A percentile compares a stretch with the other conserved stretches of the same genome.
Evolutionary conservation across 1,140 invertebrate genomes (phyloP).

Genomic region (Gonatopus flavifemur): DNA sequence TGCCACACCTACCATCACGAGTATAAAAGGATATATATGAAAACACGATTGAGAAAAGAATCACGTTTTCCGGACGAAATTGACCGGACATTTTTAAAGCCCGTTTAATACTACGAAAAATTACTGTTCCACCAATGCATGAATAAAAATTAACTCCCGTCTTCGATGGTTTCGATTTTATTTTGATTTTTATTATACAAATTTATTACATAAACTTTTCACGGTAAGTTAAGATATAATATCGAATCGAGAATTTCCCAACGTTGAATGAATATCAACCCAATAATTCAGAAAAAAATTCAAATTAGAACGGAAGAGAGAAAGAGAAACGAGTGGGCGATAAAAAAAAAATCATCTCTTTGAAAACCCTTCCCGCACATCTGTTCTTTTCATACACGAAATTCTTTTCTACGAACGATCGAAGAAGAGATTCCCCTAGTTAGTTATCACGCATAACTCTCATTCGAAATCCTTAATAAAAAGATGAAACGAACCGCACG

Average conservation of each 20-base stretch:
- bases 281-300: no score
- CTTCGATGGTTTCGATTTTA: slow-evolving; percentile 9
- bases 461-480: not conserved
- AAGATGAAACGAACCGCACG: not conserved
- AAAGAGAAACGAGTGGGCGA: no score
- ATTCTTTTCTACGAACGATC: no score
- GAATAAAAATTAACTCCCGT: slow-evolving; percentile 57
- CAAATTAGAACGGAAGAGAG: no score
- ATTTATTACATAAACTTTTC: not conserved
- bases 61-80: slow-evolving; percentile 55
- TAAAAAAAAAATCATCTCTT: no score
- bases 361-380: no score
- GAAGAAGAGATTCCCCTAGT: not conserved
- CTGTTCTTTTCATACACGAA: no score
- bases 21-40: no score
- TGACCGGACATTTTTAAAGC: slow-evolving; percentile 60
- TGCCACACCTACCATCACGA: not conserved
- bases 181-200: not conserved
- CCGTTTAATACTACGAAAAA: slow-evolving; percentile 58
- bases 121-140: slow-evolving; percentile 54
- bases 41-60: slow-evolving; percentile 56
- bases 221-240: no score
- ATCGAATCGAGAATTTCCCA: no score
- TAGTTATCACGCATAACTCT: not conserved
- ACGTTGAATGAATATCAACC: no score